Conservation (phyloP, 2,113 vertebrate genomes). For the Sporophila hypoxantha region DNA sequence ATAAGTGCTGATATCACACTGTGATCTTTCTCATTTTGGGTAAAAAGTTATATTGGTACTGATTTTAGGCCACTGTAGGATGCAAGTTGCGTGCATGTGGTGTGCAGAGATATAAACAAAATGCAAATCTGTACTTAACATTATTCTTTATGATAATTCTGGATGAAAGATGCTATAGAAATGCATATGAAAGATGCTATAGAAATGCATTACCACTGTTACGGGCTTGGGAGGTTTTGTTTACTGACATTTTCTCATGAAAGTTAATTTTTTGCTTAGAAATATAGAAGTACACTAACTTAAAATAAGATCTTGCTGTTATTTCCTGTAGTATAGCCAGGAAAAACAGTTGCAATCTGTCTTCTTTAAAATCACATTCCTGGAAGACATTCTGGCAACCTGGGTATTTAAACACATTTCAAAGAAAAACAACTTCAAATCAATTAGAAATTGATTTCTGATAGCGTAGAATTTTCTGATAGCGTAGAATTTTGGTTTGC, state of each 20-base stretch:
- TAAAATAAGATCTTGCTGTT: slow-evolving; percentile 77
- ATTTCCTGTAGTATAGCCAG: slow-evolving; percentile 81
- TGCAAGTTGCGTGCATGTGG: neutral
- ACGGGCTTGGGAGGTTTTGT: slow-evolving; percentile 44
- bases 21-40: neutral
- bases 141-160: slow-evolving; percentile 37
- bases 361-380: slow-evolving; percentile 76
- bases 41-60: neutral
- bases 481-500: neutral
- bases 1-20: neutral
- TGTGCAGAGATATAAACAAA: slow-evolving; percentile 28
- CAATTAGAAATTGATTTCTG: slow-evolving; percentile 67
- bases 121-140: slow-evolving; percentile 46
- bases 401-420: slow-evolving; percentile 73
- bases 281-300: slow-evolving; percentile 73
- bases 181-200: slow-evolving; percentile 11
- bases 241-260: slow-evolving; percentile 68
- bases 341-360: slow-evolving; percentile 83
- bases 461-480: slow-evolving; percentile 6
- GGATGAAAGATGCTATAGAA: slow-evolving; percentile 18
- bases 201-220: slow-evolving; percentile 30
- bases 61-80: neutral
- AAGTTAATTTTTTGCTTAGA: slow-evolving; percentile 75
- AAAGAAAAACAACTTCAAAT: slow-evolving; percentile 73
- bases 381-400: slow-evolving; percentile 79